Percentiles rank a stretch among this genome's conserved stretches.
phyloP scores from a whole-genome alignment of 2,113 vertebrate genomes.

The Tragelaphus strepsiceros region DNA sequence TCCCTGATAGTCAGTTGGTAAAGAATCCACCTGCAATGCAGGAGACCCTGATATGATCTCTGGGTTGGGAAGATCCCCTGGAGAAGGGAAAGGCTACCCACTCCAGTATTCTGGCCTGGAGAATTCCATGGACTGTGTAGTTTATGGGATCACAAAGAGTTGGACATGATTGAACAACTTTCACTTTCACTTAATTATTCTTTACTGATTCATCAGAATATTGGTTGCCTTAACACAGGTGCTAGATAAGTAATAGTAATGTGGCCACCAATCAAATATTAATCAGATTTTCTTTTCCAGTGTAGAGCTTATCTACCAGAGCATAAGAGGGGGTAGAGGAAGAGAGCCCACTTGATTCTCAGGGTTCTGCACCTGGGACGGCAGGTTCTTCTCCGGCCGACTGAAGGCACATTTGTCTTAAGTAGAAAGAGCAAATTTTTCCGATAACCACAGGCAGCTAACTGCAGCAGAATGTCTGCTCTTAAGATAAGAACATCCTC shows the following conservation, averaged over 20 bases:
- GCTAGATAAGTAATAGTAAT: not conserved
- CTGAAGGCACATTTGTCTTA: not conserved
- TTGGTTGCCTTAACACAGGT: not conserved
- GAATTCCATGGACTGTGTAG: not conserved
- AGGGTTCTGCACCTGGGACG: not conserved
- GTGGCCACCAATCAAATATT: not conserved
- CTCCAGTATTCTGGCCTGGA: not conserved
- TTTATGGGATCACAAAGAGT: not conserved
- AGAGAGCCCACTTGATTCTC: not conserved
- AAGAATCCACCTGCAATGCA: not conserved
- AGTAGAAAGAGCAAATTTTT: not conserved
- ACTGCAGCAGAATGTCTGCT: not conserved
- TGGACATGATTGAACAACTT: fast-evolving
- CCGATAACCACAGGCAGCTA: not conserved
- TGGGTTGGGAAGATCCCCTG: not conserved
- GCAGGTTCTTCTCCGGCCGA: not conserved
- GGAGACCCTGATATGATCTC: not conserved
- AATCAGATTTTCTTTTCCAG: not conserved
- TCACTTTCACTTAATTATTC: not conserved
- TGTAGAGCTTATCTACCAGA: not conserved
- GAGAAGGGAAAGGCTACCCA: not conserved
- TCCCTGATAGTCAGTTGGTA: not conserved
- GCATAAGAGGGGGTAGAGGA: not conserved
- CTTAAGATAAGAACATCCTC: not conserved
- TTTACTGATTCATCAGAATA: not conserved